Base-by-base conservation (phyloP, 2,888 invertebrate species). In the Spatulosminthurus flaviceps region DNA sequence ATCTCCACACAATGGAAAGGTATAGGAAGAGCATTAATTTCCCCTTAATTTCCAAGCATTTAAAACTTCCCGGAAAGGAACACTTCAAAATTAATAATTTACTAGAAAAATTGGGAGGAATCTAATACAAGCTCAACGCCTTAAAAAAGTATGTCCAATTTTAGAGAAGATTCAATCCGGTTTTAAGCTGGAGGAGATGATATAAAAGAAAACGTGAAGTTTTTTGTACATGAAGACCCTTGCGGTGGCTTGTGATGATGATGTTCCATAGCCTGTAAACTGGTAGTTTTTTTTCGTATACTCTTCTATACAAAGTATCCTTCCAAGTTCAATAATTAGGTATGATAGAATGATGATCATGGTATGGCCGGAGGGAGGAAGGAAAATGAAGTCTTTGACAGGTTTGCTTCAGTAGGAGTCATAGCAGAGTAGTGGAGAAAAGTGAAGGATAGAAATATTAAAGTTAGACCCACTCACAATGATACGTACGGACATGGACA, bases 271-370 rank as follows among this genome's bases (percentile, higher is more conserved):
- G 51, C 51, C 51, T 51, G n/a, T n/a, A n/a, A n/a, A n/a, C n/a
- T n/a, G n/a, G n/a, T n/a, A n/a, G n/a, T n/a, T n/a, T n/a, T n/a
- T n/a, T n/a, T n/a, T n/a, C n/a, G n/a, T n/a, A 51, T 19, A 51
- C 9, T 51, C 16, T 51, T 5, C 51, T 13, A 5, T 51, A 19
- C n/a, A 51, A n/a, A 11, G 51, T 16, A 51, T 51, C 51, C 51
- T 16, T 51, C 19, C 16, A 51, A 2, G 24, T 26, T n/a, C 64
- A 64, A 64, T 64, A 64, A 64, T 64, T 64, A 64, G 64, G 64
- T 64, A 64, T 64, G 64, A 64, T 64, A 64, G 64, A 64, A 64
- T 64, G 64, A 64, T 64, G 64, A 64, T 64, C 64, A 64, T 64
- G 11, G 22, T 64, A 2, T 1, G 24, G 64, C 64, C 64, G 24